phyloP scores from a whole-genome alignment of 2,888 invertebrate genomes.

The Drosophila helvetica region DNA sequence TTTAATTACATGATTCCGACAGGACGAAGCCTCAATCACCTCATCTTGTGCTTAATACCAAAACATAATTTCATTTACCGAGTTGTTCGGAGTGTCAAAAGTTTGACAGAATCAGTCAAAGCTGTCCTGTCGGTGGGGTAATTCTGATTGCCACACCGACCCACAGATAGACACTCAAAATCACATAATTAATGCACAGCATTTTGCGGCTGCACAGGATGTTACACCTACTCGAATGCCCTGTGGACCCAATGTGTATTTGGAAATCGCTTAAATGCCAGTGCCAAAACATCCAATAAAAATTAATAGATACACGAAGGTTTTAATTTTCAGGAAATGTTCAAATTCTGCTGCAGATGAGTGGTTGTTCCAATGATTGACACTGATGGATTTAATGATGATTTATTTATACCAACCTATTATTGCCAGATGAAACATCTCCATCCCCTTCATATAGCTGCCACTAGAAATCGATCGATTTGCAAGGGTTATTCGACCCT shows the following conservation, averaged over 20 bases:
- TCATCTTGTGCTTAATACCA: slow-evolving; percentile 12
- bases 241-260: slow-evolving; percentile 15
- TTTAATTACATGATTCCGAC: slow-evolving; percentile 3
- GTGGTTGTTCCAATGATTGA: neutral
- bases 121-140: slow-evolving; percentile 20
- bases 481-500: neutral
- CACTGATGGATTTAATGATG: neutral
- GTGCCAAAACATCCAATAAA: slow-evolving; percentile 42
- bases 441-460: neutral
- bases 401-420: neutral
- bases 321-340: slow-evolving; percentile 7
- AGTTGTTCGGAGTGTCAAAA: slow-evolving; percentile 14
- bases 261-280: slow-evolving; percentile 18
- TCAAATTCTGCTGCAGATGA: neutral
- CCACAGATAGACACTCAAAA: slow-evolving; percentile 24
- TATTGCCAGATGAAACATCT: neutral
- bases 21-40: neutral
- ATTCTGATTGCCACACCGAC: slow-evolving; percentile 10
- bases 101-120: slow-evolving; percentile 26
- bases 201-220: slow-evolving; percentile 31
- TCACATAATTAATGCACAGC: slow-evolving; percentile 36
- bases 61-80: slow-evolving; percentile 37
- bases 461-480: neutral
- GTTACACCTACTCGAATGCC: slow-evolving; percentile 38
- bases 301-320: slow-evolving; percentile 33